Conservation (phyloP, 1,140 invertebrate species). For the Periplaneta americana region DNA sequence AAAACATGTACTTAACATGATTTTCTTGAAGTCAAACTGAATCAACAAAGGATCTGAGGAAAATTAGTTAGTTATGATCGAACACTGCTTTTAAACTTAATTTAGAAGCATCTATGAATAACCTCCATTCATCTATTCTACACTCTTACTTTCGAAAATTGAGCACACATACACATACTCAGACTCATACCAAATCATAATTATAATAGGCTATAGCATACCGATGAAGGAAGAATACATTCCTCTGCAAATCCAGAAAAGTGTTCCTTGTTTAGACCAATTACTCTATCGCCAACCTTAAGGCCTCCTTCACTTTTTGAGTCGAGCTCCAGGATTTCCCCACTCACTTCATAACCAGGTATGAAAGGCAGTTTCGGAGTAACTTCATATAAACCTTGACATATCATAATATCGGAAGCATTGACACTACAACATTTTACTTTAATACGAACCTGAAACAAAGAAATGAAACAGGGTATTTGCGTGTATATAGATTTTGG, state of each 20-base stretch:
- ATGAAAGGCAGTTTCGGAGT: slow-evolving; percentile 42
- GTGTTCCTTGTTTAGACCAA: slow-evolving; percentile 45
- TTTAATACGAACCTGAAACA: slow-evolving; percentile 46
- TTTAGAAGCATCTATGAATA: too few relatives aligned
- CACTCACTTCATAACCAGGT: slow-evolving; percentile 50
- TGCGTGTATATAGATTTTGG: too few relatives aligned
- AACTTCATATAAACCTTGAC: slow-evolving; percentile 41
- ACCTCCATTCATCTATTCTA: too few relatives aligned
- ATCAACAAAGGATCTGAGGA: too few relatives aligned
- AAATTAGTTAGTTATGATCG: too few relatives aligned
- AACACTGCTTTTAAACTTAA: too few relatives aligned
- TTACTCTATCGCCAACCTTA: slow-evolving; percentile 42
- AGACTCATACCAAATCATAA: too few relatives aligned
- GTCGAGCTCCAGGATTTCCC: slow-evolving; percentile 41
- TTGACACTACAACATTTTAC: slow-evolving; percentile 54
- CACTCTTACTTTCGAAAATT: too few relatives aligned
- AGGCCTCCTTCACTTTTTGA: slow-evolving; percentile 31
- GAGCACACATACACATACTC: too few relatives aligned
- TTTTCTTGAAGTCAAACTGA: too few relatives aligned
- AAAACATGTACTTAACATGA: too few relatives aligned
- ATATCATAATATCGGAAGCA: slow-evolving; percentile 46
- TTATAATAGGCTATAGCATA: too few relatives aligned
- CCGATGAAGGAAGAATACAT: slow-evolving; percentile 41
- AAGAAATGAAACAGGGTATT: neutral
- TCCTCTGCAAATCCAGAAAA: slow-evolving; percentile 48